phyloP scores from a whole-genome alignment of 2,797 vertebrate genomes.

The Leptoclinus maculatus region DNA sequence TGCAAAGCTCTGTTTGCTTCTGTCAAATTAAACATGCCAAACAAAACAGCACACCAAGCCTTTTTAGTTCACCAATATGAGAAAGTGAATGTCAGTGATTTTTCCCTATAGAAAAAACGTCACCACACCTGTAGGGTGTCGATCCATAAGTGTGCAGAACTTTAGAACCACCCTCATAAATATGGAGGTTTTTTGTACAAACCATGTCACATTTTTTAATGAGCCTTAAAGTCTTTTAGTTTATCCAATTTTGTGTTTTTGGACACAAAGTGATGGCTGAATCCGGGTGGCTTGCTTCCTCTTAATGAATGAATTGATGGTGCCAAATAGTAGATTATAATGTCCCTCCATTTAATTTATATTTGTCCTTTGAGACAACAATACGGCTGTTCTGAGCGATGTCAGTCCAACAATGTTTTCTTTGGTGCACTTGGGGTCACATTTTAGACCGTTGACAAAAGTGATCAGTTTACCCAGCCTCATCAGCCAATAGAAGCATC shows the following conservation, averaged over 20 bases:
- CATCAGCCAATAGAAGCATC: not conserved
- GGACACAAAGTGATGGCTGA: not conserved
- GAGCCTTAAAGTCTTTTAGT: not conserved
- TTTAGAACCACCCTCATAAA: not conserved
- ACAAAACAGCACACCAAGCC: not conserved
- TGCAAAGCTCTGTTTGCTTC: conserved; percentile 13
- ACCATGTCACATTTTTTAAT: not conserved
- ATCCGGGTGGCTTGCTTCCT: not conserved
- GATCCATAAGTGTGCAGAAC: not conserved
- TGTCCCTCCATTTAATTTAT: not conserved
- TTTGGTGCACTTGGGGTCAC: not conserved
- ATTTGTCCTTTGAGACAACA: not conserved
- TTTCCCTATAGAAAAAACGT: not conserved
- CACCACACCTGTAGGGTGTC: not conserved
- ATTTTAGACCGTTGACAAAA: not conserved
- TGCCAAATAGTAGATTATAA: not conserved
- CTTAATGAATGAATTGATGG: not conserved
- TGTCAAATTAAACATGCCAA: conserved; percentile 9
- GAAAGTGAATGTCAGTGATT: conserved; percentile 5
- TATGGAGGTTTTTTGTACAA: not conserved
- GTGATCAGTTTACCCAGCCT: not conserved
- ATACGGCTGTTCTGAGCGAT: not conserved
- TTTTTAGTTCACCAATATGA: not conserved
- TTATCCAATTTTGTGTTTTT: not conserved
- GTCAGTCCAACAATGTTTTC: not conserved